Evolutionary conservation across 1,140 invertebrate species (phyloP).

Genomic region (Micrasema longulum): DNA sequence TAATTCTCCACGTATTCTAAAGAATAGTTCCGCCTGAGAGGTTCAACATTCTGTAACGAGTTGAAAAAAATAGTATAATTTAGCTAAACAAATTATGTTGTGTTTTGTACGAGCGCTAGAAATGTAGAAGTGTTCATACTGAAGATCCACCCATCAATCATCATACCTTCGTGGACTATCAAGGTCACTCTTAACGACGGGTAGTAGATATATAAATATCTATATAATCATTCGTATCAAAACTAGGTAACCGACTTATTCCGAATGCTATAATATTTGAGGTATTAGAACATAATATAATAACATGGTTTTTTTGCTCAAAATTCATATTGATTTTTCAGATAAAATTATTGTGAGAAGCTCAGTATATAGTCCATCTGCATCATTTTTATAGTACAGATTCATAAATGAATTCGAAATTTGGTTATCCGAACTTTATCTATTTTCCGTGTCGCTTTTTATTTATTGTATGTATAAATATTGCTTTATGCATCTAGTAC

Average conservation of each 20-base stretch:
- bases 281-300: neutral
- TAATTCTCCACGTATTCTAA: no score
- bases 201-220: neutral
- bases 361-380: neutral
- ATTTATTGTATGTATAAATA: no score
- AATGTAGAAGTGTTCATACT: neutral
- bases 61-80: constrained; percentile 15
- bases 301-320: neutral
- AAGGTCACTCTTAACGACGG: constrained; percentile 1
- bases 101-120: constrained; percentile 2
- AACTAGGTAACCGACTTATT: neutral
- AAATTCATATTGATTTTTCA: neutral
- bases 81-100: constrained; percentile 4
- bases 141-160: constrained; percentile 30
- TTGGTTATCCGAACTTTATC: no score
- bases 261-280: neutral
- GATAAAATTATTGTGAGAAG: neutral
- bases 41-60: neutral
- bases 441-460: no score
- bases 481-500: no score
- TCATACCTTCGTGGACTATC: constrained; percentile 11
- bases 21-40: no score
- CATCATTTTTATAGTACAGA: neutral
- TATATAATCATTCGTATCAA: neutral
- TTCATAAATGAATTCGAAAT: no score